phyloP scores from a whole-genome alignment of 2,797 vertebrate species.

The Erithacus rubecula region DNA sequence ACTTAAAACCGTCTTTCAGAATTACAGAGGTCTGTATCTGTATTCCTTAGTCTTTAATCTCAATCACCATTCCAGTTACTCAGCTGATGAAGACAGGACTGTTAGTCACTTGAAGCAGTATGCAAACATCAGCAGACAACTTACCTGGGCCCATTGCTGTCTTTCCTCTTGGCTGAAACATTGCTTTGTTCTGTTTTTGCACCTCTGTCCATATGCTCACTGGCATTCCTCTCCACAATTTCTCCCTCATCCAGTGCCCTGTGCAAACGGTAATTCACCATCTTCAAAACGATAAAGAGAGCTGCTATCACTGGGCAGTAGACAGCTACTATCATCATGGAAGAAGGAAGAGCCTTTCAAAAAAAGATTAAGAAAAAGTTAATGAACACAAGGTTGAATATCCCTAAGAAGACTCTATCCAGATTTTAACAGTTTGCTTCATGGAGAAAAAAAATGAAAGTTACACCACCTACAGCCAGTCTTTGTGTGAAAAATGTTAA shows the following conservation, averaged over 20 bases:
- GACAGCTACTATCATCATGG: constrained; percentile 96
- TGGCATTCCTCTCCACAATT: constrained; percentile 89
- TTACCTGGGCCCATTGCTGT: constrained; percentile 96
- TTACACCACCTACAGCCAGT: background rate
- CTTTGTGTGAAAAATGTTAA: background rate
- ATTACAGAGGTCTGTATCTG: background rate
- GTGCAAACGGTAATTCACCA: constrained; percentile 96
- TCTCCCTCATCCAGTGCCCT: constrained; percentile 96
- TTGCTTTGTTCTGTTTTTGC: constrained; percentile 81
- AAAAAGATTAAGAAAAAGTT: constrained; percentile 36
- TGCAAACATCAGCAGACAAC: background rate
- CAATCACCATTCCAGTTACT: background rate
- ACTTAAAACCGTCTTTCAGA: background rate
- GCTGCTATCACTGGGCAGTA: constrained; percentile 96
- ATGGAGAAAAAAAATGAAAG: background rate
- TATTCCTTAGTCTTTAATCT: background rate
- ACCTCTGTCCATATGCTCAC: constrained; percentile 81
- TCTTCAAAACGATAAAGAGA: constrained; percentile 95
- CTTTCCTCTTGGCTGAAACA: constrained; percentile 84
- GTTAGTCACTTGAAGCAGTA: background rate
- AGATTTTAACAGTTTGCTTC: background rate
- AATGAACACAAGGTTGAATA: background rate
- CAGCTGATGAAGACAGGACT: background rate
- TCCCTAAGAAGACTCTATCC: background rate
- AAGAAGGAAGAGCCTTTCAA: constrained; percentile 92